Conservation (phyloP, 2,113 vertebrate species). For the Ptilonorhynchus violaceus region DNA sequence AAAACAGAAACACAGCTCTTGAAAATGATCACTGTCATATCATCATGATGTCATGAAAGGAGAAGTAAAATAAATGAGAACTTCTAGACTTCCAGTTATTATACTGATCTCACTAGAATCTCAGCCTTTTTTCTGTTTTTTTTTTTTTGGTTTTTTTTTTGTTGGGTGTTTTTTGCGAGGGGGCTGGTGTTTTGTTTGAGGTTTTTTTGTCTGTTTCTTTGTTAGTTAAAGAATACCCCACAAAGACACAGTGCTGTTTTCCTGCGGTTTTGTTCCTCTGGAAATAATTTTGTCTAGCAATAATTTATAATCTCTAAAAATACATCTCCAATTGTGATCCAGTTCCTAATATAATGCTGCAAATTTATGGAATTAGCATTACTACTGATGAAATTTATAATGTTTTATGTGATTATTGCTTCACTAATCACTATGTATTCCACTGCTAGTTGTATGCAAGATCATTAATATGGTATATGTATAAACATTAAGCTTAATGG, state of each 20-base stretch:
- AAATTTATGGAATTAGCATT: neutral
- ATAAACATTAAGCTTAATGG: constrained; percentile 45
- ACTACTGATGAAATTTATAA: neutral
- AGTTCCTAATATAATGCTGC: neutral
- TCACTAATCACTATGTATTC: constrained; percentile 8
- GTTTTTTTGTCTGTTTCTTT: neutral
- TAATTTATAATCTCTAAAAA: neutral
- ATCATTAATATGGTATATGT: neutral
- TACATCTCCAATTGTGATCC: neutral
- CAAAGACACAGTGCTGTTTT: neutral
- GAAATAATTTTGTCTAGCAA: neutral
- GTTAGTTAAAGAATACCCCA: neutral
- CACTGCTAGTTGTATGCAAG: neutral
- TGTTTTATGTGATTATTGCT: neutral
- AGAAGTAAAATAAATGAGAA: neutral
- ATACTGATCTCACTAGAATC: neutral
- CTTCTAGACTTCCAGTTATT: neutral
- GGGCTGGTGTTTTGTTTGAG: neutral
- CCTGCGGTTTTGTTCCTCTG: neutral
- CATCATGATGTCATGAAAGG: neutral
- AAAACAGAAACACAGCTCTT: neutral
- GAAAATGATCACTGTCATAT: neutral
- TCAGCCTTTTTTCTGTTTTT: neutral
- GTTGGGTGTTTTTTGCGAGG: fast-evolving
- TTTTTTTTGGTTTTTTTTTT: neutral